Percentiles rank a stretch among this genome's conserved stretches.
Evolutionary conservation across 1,140 invertebrate genomes (phyloP).

Genomic region (Bombus consobrinus): DNA sequence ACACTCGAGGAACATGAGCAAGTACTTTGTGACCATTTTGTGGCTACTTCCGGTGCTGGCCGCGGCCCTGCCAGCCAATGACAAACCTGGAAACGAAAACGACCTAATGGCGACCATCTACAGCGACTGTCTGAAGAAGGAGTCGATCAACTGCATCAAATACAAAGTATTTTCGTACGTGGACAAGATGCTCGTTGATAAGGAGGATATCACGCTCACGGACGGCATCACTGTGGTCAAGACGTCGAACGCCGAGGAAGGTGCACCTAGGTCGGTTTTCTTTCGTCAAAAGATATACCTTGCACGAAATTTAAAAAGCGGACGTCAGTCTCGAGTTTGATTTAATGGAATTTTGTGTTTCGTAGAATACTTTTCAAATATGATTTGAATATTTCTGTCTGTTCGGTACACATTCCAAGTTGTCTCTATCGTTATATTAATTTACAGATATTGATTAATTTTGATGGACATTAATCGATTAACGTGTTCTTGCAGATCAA

Average conservation of each 20-base stretch:
- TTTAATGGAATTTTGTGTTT: neutral
- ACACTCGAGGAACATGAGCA: conserved; percentile 51
- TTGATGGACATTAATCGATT: neutral
- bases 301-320: too few relatives aligned
- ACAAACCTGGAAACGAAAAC: conserved; percentile 87
- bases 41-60: conserved; percentile 78
- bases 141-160: conserved; percentile 91
- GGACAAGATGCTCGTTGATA: conserved; percentile 90
- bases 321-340: neutral
- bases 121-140: conserved; percentile 90
- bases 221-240: conserved; percentile 92
- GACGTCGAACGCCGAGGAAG: conserved; percentile 87
- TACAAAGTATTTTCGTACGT: conserved; percentile 93
- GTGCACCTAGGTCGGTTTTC: conserved; percentile 87
- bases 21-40: conserved; percentile 62
- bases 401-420: neutral
- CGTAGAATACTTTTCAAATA: too few relatives aligned
- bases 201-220: conserved; percentile 89
- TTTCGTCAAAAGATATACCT: too few relatives aligned
- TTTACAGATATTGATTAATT: neutral
- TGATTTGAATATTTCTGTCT: neutral
- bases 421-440: neutral
- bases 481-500: conserved; percentile 72
- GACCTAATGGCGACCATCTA: conserved; percentile 90
- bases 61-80: conserved; percentile 85